A percentile compares a stretch with the other conserved stretches of the same genome.
phyloP scores from a whole-genome alignment of 2,797 vertebrate genomes.

The Platyrinchus mystaceus region DNA sequence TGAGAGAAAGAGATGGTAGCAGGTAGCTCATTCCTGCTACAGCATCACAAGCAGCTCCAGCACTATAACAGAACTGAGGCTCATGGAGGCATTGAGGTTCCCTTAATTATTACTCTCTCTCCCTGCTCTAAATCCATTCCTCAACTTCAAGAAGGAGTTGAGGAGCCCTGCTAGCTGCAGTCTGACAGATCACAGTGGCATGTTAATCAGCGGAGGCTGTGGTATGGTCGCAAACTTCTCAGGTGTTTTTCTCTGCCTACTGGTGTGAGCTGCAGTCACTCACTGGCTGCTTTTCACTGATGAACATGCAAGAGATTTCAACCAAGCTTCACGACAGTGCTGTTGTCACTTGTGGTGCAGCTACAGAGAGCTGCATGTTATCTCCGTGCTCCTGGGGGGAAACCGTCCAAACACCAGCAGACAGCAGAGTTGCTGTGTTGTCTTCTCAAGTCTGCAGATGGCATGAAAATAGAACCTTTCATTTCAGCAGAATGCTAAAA shows the following conservation, averaged over 20 bases:
- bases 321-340: not conserved
- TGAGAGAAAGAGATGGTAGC: not conserved
- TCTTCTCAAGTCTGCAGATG: not conserved
- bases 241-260: not conserved
- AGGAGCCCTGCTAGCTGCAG: not conserved
- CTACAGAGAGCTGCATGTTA: not conserved
- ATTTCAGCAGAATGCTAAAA: conserved; percentile 13
- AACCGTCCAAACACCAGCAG: not conserved
- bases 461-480: conserved; percentile 6
- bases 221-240: not conserved
- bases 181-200: not conserved
- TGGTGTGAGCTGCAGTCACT: not conserved
- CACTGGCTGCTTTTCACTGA: not conserved
- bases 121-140: not conserved
- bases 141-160: not conserved
- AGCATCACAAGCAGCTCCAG: not conserved
- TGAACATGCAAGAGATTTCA: not conserved
- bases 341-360: not conserved
- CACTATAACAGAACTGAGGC: not conserved
- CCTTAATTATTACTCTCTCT: not conserved
- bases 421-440: not conserved
- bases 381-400: not conserved
- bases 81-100: not conserved
- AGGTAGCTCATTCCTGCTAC: not conserved
- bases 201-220: not conserved